Evolutionary conservation across 2,888 invertebrate genomes (phyloP).

Genomic region (Papilio demoleus): DNA sequence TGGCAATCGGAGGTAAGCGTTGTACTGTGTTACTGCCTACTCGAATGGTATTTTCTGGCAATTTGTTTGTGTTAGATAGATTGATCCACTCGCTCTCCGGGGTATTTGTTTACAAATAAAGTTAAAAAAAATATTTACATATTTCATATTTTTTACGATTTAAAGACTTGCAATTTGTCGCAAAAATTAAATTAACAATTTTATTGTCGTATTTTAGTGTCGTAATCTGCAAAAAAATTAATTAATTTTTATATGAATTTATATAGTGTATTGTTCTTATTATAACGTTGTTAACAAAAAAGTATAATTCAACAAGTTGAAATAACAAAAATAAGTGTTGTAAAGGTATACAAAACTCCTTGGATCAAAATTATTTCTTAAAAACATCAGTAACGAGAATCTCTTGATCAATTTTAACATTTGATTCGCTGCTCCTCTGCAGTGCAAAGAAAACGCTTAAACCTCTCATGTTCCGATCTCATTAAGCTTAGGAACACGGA

Average conservation of each 20-base stretch:
- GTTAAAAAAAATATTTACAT: background rate
- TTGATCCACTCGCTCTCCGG: constrained; percentile 5
- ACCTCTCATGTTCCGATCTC: constrained; percentile 11
- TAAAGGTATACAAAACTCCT: too few relatives aligned
- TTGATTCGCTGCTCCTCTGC: constrained; percentile 1
- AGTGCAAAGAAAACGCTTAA: background rate
- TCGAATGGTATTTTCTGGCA: constrained; percentile 14
- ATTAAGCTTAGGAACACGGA: constrained; percentile 12
- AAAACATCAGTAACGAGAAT: background rate
- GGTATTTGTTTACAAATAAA: background rate
- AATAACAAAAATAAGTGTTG: too few relatives aligned
- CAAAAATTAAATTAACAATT: too few relatives aligned
- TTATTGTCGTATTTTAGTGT: too few relatives aligned
- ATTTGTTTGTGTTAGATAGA: constrained; percentile 19
- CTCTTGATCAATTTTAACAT: constrained; percentile 20
- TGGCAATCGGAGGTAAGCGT: constrained; percentile 5
- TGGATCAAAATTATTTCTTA: background rate
- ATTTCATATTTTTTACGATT: background rate
- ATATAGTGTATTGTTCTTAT: too few relatives aligned
- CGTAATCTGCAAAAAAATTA: too few relatives aligned
- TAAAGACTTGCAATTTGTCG: too few relatives aligned
- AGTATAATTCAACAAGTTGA: too few relatives aligned
- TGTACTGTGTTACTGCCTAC: background rate
- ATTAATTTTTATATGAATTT: too few relatives aligned
- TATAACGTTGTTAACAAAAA: too few relatives aligned